Conservation (phyloP, 2,113 vertebrate species). For the Alligator mississippiensis region DNA sequence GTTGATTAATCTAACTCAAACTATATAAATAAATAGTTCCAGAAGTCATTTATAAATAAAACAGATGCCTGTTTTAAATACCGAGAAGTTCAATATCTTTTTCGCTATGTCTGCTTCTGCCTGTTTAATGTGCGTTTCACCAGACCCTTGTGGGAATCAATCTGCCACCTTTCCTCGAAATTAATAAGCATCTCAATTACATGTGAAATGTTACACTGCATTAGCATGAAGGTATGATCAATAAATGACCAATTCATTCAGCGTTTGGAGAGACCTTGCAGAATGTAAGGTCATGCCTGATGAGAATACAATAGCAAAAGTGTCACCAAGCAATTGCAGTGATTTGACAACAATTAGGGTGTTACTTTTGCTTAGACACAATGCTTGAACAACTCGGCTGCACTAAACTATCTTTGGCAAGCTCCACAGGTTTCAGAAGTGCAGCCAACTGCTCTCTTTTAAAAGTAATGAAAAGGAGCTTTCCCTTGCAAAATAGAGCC, state of each 20-base stretch:
- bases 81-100: neutral
- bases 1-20: neutral
- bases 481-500: neutral
- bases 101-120: neutral
- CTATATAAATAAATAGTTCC: neutral
- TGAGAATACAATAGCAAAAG: slow-evolving; percentile 54
- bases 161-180: slow-evolving; percentile 38
- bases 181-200: slow-evolving; percentile 57
- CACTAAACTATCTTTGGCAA: neutral
- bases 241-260: slow-evolving; percentile 64
- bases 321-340: slow-evolving; percentile 37
- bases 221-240: slow-evolving; percentile 64
- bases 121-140: neutral
- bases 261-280: slow-evolving; percentile 48
- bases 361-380: slow-evolving; percentile 32
- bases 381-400: slow-evolving; percentile 11
- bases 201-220: slow-evolving; percentile 58
- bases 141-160: slow-evolving; percentile 14
- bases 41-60: neutral
- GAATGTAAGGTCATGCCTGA: slow-evolving; percentile 64
- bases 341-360: slow-evolving; percentile 52
- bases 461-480: neutral
- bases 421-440: neutral
- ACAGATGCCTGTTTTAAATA: neutral
- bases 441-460: accelerated